These are phyloP conservation scores for Drosophila sucinea DNA, from an alignment of 1,140 invertebrate species.

Conservation along the genomic window DNA sequence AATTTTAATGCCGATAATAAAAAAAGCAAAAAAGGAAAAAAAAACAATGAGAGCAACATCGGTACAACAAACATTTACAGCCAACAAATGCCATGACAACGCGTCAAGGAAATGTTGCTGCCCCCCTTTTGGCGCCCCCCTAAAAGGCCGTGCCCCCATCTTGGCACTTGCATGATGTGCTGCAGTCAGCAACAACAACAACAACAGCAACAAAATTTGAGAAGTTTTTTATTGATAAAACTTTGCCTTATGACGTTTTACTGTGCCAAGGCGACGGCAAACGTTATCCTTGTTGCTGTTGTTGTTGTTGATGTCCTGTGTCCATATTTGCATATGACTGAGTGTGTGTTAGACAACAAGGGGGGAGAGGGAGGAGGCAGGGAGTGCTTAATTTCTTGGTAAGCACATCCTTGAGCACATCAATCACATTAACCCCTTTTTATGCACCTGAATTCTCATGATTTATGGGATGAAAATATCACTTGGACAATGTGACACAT, in stretches of 20 bases:
- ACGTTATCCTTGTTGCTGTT: conserved; percentile 26
- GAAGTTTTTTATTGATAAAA: conserved; percentile 75
- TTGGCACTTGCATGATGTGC: conserved; percentile 42
- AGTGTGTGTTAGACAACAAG: neutral
- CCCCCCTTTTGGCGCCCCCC: neutral
- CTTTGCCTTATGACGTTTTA: conserved; percentile 43
- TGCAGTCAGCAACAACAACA: conserved; percentile 25
- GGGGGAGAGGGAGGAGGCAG: neutral
- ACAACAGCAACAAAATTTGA: conserved; percentile 46
- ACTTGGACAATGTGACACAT: neutral
- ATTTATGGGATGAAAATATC: conserved; percentile 33
- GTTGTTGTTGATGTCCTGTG: conserved; percentile 33
- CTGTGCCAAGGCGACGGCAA: conserved; percentile 66
- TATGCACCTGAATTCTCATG: conserved; percentile 36
- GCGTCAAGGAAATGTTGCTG: conserved; percentile 17
- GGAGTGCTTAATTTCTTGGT: conserved; percentile 29
- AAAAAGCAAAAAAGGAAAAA: neutral
- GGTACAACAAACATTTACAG: conserved; percentile 26
- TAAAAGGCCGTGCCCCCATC: neutral
- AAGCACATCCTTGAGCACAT: conserved; percentile 44
- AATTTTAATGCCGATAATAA: conserved; percentile 49
- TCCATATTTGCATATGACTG: conserved; percentile 32
- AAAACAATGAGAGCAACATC: neutral
- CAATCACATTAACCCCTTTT: conserved; percentile 37
- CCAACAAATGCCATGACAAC: conserved; percentile 61